phyloP scores from a whole-genome alignment of 2,888 invertebrate genomes.

The Luperina testacea region DNA sequence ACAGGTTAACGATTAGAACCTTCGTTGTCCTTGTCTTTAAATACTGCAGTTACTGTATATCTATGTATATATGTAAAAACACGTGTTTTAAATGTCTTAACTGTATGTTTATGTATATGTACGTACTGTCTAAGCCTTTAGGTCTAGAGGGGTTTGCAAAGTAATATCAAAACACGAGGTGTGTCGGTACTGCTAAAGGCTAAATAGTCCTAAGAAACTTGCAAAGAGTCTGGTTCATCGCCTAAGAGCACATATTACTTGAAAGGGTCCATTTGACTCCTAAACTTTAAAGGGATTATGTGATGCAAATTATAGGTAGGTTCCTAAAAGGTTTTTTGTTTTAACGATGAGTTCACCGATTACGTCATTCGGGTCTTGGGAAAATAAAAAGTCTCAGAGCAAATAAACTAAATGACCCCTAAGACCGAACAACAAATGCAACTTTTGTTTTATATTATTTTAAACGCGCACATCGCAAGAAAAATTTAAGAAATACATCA shows the following conservation, averaged over 20 bases:
- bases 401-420: slow-evolving; percentile 26
- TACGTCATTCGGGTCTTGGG: slow-evolving; percentile 45
- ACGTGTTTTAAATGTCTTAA: slow-evolving; percentile 26
- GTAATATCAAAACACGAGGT: slow-evolving; percentile 42
- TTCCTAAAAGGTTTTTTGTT: slow-evolving; percentile 46
- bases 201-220: slow-evolving; percentile 44
- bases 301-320: slow-evolving; percentile 33
- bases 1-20: slow-evolving; percentile 19
- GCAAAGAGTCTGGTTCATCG: slow-evolving; percentile 44
- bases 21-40: slow-evolving; percentile 31
- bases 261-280: slow-evolving; percentile 39
- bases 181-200: slow-evolving; percentile 30
- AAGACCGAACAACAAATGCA: slow-evolving; percentile 28
- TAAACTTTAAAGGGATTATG: slow-evolving; percentile 39
- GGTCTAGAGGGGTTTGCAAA: slow-evolving; percentile 25
- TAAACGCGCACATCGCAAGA: neutral
- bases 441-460: slow-evolving; percentile 30
- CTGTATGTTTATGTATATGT: slow-evolving; percentile 19
- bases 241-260: slow-evolving; percentile 40
- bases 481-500: slow-evolving; percentile 13
- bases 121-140: slow-evolving; percentile 8
- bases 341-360: slow-evolving; percentile 51
- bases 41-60: neutral
- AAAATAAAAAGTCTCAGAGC: slow-evolving; percentile 31
- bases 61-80: slow-evolving; percentile 27